Evolutionary conservation across 2,888 invertebrate species (phyloP), one percentile per base, ranked within the genome.

Genomic region (Teleiodes luculella): DNA sequence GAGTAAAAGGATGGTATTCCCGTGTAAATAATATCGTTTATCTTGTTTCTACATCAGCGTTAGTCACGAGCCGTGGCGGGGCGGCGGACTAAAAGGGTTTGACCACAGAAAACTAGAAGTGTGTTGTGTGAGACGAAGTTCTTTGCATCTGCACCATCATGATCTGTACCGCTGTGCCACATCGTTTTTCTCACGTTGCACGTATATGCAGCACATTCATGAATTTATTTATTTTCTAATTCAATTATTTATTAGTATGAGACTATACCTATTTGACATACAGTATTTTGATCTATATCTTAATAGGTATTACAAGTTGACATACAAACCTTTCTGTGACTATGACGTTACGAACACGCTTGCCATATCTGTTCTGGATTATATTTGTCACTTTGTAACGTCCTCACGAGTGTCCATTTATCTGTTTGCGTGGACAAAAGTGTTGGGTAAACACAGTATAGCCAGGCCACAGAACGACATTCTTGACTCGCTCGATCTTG

Each of bases 1-100:
- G 56, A 57, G 57, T 53, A 59, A 59, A 24, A 69, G 68, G 69
- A 66, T 67, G 66, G 65, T 70, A 72, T 71, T 68, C 66, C 63
- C 65, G 68, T 72, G 74, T 80, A 80, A 80, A 81, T 80, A 79
- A 80, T 76, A 77, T 74, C 64, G 71, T 70, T 82, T 85, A 86
- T 85, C 87, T 79, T 58, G 62, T 68, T 67, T 66, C 72, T 68
- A 72, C 76, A 85, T 85, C 85, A 70, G 69, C 69, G 74, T 72
- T 72, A 75, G 83, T 85, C 86, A 82, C 84, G 84, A 80, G 71
- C 33, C 33, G 10, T 8, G 33, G 8, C 70, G 73, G 39, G 39
- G 70, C 82, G 80, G 83, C 74, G 66, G 70, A 68, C 78, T 72
- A 67, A 83, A 83, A 80, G 74, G 64, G 66, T 33, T n/a, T 33